phyloP scores from a whole-genome alignment of 2,888 invertebrate species.

The Cynaeus angustus region DNA sequence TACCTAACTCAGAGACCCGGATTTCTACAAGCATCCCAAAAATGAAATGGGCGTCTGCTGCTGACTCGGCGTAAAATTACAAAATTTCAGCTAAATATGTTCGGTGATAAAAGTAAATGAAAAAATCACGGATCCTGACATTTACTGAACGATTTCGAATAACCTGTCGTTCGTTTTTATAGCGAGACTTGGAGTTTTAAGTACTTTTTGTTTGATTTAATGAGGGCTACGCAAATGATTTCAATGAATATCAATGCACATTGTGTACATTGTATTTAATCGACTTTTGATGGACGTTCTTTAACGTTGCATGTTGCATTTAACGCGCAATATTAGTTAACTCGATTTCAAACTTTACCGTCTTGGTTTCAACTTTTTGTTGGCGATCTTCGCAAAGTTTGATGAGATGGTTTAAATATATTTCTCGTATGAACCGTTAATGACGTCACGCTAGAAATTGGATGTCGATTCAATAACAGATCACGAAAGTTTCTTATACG shows the following conservation, averaged over 20 bases:
- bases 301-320: background rate
- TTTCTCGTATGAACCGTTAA: background rate
- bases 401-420: background rate
- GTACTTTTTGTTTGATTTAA: constrained; percentile 21
- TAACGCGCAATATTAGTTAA: background rate
- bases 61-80: constrained; percentile 35
- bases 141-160: constrained; percentile 18
- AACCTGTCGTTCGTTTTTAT: constrained; percentile 11
- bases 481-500: background rate
- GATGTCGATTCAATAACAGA: background rate
- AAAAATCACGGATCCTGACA: constrained; percentile 15
- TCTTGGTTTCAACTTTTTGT: background rate
- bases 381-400: background rate
- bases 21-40: constrained; percentile 9
- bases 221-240: background rate
- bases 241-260: background rate
- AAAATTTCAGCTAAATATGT: constrained; percentile 34
- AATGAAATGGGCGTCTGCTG: constrained; percentile 19
- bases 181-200: constrained; percentile 8
- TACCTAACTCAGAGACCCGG: constrained; percentile 23
- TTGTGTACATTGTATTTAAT: background rate
- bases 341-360: background rate
- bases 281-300: background rate
- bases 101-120: constrained; percentile 30
- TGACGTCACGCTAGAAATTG: background rate